Percentiles rank a stretch among this genome's conserved stretches.
These are phyloP conservation scores for Coenobita brevimanus DNA, from an alignment of 1,140 invertebrate species.

Conservation along the genomic window DNA sequence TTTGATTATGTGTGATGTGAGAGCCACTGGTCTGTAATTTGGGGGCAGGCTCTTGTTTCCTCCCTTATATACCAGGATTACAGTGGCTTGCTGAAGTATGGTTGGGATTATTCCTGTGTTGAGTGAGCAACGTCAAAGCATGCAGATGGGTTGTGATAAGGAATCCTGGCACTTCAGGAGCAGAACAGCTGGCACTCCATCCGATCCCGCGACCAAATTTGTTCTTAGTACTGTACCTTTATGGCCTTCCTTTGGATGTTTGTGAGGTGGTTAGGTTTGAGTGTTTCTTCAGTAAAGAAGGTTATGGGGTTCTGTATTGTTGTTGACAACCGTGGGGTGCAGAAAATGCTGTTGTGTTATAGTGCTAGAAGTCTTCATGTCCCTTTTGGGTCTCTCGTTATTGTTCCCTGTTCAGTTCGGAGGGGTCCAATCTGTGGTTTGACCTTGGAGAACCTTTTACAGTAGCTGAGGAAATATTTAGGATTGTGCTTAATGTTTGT, in stretches of 20 bases:
- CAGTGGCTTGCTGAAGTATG: too few relatives aligned
- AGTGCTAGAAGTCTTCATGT: neutral
- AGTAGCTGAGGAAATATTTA: constrained; percentile 5
- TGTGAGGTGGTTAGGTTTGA: neutral
- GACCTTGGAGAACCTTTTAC: neutral
- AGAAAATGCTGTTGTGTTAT: neutral
- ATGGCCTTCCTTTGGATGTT: neutral
- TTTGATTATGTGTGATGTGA: too few relatives aligned
- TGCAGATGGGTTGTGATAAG: too few relatives aligned
- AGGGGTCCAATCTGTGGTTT: neutral
- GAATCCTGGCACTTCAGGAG: too few relatives aligned
- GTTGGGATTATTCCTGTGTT: too few relatives aligned
- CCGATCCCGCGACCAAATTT: too few relatives aligned
- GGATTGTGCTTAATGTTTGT: neutral
- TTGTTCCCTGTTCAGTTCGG: neutral
- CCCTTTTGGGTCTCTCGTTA: neutral
- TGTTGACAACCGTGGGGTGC: neutral
- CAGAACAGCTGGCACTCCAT: too few relatives aligned
- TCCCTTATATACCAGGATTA: too few relatives aligned
- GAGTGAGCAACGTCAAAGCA: too few relatives aligned
- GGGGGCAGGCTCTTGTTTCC: too few relatives aligned
- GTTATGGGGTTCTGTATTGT: neutral
- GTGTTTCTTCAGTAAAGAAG: neutral
- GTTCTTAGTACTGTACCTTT: too few relatives aligned
- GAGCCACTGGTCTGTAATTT: too few relatives aligned